These are phyloP conservation scores for Brevimyrus niger DNA, from an alignment of 2,113 vertebrate species.

Conservation along the genomic window DNA sequence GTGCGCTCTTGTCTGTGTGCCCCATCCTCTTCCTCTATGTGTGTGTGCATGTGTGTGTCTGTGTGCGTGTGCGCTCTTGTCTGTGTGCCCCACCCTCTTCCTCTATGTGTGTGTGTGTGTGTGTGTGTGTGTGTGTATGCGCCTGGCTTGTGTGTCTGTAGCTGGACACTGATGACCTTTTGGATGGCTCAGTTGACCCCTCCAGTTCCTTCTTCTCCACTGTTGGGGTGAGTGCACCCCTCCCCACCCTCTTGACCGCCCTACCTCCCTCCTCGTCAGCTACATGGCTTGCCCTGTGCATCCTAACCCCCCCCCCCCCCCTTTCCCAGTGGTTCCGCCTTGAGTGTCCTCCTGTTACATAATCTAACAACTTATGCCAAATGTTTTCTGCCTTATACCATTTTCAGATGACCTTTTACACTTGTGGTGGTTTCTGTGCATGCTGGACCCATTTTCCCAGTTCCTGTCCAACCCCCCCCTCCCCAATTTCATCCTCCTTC, in stretches of 20 bases:
- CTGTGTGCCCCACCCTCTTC: no score
- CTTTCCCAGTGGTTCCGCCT: background rate
- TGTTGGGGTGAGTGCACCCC: slow-evolving; percentile 72
- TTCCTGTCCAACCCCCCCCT: background rate
- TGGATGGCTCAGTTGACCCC: slow-evolving; percentile 82
- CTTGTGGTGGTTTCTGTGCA: background rate
- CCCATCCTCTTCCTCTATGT: background rate
- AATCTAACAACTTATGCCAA: background rate
- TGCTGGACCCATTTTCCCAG: slow-evolving; percentile 16
- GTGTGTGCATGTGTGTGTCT: slow-evolving; percentile 40
- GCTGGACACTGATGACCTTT: slow-evolving; percentile 85
- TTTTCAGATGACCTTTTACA: background rate
- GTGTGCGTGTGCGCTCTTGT: background rate
- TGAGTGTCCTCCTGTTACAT: background rate
- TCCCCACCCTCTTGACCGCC: slow-evolving; percentile 35
- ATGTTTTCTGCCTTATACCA: background rate
- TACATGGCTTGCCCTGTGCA: background rate
- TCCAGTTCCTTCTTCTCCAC: slow-evolving; percentile 83
- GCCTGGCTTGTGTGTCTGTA: slow-evolving; percentile 58
- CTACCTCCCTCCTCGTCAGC: slow-evolving; percentile 26
- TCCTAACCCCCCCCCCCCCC: background rate
- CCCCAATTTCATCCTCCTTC: background rate
- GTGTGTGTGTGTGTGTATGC: slow-evolving; percentile 29
- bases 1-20: slow-evolving; percentile 18
- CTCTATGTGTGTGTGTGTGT: slow-evolving; percentile 44